A percentile compares a stretch with the other conserved stretches of the same genome.
phyloP scores from a whole-genome alignment of 2,888 invertebrate genomes.

The Sepiola atlantica region DNA sequence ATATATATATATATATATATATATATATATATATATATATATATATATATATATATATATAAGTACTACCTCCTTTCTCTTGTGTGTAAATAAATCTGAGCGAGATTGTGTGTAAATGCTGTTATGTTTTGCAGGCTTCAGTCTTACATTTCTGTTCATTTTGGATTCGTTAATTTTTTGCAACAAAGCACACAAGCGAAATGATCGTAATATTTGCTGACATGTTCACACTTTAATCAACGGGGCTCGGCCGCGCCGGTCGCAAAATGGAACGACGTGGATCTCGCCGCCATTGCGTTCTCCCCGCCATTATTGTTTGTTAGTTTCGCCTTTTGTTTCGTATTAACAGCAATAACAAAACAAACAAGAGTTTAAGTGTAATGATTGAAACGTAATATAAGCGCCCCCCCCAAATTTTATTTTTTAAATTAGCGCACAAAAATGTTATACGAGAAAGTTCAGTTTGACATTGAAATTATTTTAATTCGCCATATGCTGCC shows the following conservation, averaged over 20 bases:
- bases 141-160: background rate
- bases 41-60: background rate
- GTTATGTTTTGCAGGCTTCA: background rate
- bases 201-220: constrained; percentile 2
- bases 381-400: background rate
- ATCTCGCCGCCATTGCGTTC: background rate
- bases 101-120: background rate
- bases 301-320: background rate
- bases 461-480: background rate
- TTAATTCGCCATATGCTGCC: background rate
- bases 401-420: background rate
- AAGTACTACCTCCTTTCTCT: background rate
- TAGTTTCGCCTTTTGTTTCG: background rate
- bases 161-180: background rate
- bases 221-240: background rate
- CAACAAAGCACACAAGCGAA: background rate
- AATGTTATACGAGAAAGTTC: background rate
- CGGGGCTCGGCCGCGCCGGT: background rate
- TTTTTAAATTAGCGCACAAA: background rate
- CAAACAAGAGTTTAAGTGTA: background rate
- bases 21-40: background rate
- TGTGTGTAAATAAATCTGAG: background rate
- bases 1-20: background rate
- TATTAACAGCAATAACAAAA: background rate
- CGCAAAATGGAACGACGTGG: background rate